Evolutionary conservation across 2,797 vertebrate species (phyloP).

Genomic region (Thunnus albacares): DNA sequence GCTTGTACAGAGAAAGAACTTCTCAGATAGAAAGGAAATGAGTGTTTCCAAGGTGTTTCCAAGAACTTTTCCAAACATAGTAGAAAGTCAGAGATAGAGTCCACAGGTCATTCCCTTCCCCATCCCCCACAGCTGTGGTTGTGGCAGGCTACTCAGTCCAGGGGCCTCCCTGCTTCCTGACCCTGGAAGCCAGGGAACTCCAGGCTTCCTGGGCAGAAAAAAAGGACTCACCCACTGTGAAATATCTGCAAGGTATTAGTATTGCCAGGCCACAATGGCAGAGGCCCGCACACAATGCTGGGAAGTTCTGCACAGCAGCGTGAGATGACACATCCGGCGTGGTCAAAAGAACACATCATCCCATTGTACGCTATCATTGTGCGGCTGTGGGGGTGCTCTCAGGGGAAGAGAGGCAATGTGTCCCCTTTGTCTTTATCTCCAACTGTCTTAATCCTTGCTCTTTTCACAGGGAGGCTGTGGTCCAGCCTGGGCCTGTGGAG

Average conservation of each 20-base stretch:
- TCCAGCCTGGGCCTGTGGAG: slow-evolving; percentile 24
- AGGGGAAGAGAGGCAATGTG: slow-evolving; percentile 39
- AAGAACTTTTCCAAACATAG: slow-evolving; percentile 30
- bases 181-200: slow-evolving; percentile 54
- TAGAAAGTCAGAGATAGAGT: slow-evolving; percentile 10
- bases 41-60: slow-evolving; percentile 21
- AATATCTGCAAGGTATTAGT: slow-evolving; percentile 77
- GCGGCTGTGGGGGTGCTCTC: slow-evolving; percentile 32
- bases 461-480: slow-evolving; percentile 60
- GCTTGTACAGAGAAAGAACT: background rate
- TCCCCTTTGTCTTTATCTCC: slow-evolving; percentile 70
- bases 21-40: background rate
- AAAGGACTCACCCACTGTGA: slow-evolving; percentile 81
- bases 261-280: slow-evolving; percentile 62
- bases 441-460: slow-evolving; percentile 76
- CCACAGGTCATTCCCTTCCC: slow-evolving; percentile 12
- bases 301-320: slow-evolving; percentile 74
- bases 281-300: slow-evolving; percentile 73
- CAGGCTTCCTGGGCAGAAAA: slow-evolving; percentile 57
- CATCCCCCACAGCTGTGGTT: slow-evolving; percentile 33
- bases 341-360: slow-evolving; percentile 76
- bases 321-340: slow-evolving; percentile 75
- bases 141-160: slow-evolving; percentile 16
- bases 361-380: slow-evolving; percentile 74
- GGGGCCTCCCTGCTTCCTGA: slow-evolving; percentile 69